Base-by-base conservation (phyloP, 2,797 vertebrate genomes). In the Pseudopleuronectes americanus region DNA sequence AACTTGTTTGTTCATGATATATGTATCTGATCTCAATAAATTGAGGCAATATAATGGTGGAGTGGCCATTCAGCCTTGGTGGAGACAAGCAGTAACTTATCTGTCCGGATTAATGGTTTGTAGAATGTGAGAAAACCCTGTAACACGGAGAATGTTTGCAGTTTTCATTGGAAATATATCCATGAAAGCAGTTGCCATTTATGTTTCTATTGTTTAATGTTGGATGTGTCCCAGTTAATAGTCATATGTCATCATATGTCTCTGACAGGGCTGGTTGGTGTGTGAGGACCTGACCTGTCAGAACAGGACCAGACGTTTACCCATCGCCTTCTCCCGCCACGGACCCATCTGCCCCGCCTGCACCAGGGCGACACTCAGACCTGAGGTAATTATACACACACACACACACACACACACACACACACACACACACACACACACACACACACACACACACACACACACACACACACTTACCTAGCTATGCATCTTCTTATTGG, bases 241-340 rank as follows among this genome's bases (percentile, higher is more conserved):
- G 8, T 12, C 9, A 0, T 26, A 5, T 9, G 10, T 49, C 28
- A 6, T 36, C 8, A 2, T 53, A 19, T 54, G 2, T 70, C 8
- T 57, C n/a, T 67, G 19, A 3, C 57, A 99, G 98, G 96, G 96
- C 56, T 99, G 98, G 98, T 90, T 98, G 74, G 88, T 96, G 69
- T 99, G 97, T 33, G 98, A 99, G 83, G 98, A 99, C 70, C 96
- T 94, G 84, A 93, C 96, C 7, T 99, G 98, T 88, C 95, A 89
- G 84, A 95, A 95, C 88, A 92, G 96, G 79, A 98, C 94, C 68
- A 96, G 95, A 16, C 95, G 94, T 17, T 86, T 98, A 74, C 96
- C 97, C 3, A 86, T 97, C 65, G 93, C 90, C 26, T 99, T 99
- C 88, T 98, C 95, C n/a, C 94, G 95, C 49, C 94, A 92, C 2